Evolutionary conservation across 2,888 invertebrate species (phyloP), one percentile per base, ranked within the genome.

Genomic region (Dynastes tityus): DNA sequence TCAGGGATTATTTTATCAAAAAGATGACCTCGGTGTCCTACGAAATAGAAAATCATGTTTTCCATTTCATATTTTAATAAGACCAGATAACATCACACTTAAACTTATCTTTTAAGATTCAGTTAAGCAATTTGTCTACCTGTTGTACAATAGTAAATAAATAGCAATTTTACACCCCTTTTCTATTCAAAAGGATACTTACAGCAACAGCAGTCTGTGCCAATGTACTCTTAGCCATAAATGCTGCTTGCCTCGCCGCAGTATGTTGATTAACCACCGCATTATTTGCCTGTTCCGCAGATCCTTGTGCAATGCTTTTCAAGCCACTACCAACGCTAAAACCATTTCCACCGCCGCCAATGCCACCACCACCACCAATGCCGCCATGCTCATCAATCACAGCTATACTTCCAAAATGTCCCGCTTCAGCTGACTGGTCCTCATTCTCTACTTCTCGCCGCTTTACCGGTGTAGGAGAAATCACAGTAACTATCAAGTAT

Each of bases 191-290:
- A 45, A 9, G 45, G 27, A 27, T 37, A 83, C 87, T 86, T 86
- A 88, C 88, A 79, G 86, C 88, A 0, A 93, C 92, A 0, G 95
- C 95, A 0, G 94, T 92, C 85, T 95, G 95, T 0, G 95, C 95
- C 58, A 95, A 85, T 0, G 94, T 94, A 84, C 93, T 95, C 88
- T 95, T 94, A 0, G 95, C 95, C 3, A 94, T 92, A 84, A 93
- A 95, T 0, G 95, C 95, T 0, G 95, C 95, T 86, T 95, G 95
- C 79, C 93, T 92, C 0, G 93, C 95, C 0, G 95, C 95, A 0
- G 93, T 92, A 68, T 93, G 93, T 85, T 95, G 95, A 84, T 93
- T 94, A 8, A 90, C 90, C 6, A 92, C 91, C 13, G 94, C 94
- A 63, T 93, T 93, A 83, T 93, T 93, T 3, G 95, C 95, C 86